These are phyloP conservation scores for Cricetomys ansorgei DNA, from an alignment of 2,113 vertebrate genomes.

Conservation along the genomic window DNA sequence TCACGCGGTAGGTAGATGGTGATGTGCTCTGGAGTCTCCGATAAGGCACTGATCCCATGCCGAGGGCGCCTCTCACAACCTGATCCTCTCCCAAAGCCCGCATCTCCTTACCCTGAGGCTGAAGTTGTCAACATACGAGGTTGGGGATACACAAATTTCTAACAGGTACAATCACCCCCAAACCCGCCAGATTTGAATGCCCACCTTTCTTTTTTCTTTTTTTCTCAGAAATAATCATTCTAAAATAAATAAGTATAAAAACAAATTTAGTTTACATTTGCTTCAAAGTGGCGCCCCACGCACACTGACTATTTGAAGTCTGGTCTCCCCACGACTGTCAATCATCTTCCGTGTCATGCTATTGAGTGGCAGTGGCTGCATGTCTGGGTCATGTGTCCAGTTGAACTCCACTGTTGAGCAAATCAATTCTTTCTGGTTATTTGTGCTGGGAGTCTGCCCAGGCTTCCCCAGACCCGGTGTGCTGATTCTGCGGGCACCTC, in stretches of 20 bases:
- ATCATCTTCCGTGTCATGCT: accelerated
- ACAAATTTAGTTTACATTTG: not conserved
- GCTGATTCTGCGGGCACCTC: not conserved
- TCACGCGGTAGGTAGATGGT: not conserved
- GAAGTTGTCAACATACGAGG: not conserved
- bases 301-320: not conserved
- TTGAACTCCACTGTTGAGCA: accelerated
- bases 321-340: not conserved
- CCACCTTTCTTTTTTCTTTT: not conserved
- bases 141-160: not conserved
- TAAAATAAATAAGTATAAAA: not conserved
- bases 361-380: accelerated
- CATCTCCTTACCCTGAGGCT: not conserved
- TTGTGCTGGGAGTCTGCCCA: accelerated
- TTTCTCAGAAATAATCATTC: not conserved
- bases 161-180: not conserved
- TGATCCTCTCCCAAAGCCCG: not conserved
- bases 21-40: not conserved
- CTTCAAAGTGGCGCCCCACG: not conserved
- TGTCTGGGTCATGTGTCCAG: not conserved
- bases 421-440: not conserved
- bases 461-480: not conserved
- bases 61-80: not conserved
- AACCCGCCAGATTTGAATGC: not conserved
- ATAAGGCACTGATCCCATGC: not conserved